These are phyloP conservation scores for Drosophila villosipedis DNA, from an alignment of 2,888 invertebrate species.

Conservation along the genomic window DNA sequence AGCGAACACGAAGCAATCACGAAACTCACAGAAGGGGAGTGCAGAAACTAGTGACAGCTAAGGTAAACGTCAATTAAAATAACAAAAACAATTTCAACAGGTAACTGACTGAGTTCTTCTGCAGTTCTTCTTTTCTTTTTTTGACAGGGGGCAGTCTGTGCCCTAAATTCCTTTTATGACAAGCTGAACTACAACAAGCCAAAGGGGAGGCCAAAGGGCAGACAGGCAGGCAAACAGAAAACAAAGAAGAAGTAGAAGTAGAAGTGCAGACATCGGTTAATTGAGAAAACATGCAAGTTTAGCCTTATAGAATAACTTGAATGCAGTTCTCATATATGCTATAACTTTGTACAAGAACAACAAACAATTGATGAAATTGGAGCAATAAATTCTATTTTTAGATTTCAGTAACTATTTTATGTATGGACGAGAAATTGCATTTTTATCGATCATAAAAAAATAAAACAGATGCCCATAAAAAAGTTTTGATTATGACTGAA, in stretches of 20 bases:
- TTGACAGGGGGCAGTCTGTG: constrained; percentile 47
- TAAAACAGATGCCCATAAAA: background rate
- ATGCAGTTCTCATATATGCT: constrained; percentile 5
- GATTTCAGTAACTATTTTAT: background rate
- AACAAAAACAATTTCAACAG: constrained; percentile 71
- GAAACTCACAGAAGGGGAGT: constrained; percentile 21
- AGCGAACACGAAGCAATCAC: constrained; percentile 38
- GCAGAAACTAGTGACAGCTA: constrained; percentile 25
- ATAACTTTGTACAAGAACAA: background rate
- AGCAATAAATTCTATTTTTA: constrained; percentile 1
- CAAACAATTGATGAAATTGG: constrained; percentile 8
- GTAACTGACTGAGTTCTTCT: constrained; percentile 60
- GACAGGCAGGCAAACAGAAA: constrained; percentile 25
- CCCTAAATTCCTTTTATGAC: constrained; percentile 57
- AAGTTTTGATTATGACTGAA: background rate
- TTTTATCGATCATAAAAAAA: background rate
- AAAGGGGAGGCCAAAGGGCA: constrained; percentile 14
- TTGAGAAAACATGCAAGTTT: constrained; percentile 38
- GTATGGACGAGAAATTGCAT: background rate
- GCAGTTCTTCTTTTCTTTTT: constrained; percentile 35
- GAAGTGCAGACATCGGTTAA: constrained; percentile 21
- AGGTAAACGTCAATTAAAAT: constrained; percentile 73
- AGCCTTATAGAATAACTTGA: constrained; percentile 6
- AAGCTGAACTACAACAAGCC: constrained; percentile 25
- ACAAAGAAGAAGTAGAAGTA: constrained; percentile 18